Evolutionary conservation across 2,888 invertebrate species (phyloP).

Genomic region (Tenodera sinensis): DNA sequence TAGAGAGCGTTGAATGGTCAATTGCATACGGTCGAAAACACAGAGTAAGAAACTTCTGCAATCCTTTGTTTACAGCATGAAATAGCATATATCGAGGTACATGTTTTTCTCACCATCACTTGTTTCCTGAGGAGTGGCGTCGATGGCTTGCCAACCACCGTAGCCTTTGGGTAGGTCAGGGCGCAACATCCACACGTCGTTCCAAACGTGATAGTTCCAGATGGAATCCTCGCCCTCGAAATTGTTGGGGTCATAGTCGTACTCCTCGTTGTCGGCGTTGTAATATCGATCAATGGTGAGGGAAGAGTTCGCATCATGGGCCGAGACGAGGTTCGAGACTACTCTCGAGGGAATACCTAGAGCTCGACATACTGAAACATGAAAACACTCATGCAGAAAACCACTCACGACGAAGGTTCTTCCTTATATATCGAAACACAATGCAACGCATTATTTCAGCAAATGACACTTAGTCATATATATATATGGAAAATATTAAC

Average conservation of each 20-base stretch:
- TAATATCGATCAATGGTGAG: conserved; percentile 78
- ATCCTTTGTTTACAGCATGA: too few species aligned
- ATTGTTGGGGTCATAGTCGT: conserved; percentile 65
- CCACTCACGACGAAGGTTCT: too few species aligned
- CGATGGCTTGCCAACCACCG: conserved; percentile 88
- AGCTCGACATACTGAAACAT: conserved; percentile 66
- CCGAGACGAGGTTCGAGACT: conserved; percentile 79
- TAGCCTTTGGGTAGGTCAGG: conserved; percentile 73
- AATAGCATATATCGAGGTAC: too few species aligned
- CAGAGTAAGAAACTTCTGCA: too few species aligned
- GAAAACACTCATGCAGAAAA: background rate
- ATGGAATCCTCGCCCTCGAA: conserved; percentile 68
- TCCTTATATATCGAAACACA: too few species aligned
- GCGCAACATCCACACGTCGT: conserved; percentile 81
- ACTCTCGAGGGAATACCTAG: conserved; percentile 77
- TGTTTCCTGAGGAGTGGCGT: conserved; percentile 79
- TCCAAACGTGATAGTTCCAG: conserved; percentile 90
- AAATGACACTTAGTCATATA: too few species aligned
- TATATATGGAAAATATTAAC: too few species aligned
- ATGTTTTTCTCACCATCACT: conserved; percentile 51
- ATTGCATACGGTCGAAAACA: too few species aligned
- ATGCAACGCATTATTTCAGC: too few species aligned
- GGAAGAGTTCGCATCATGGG: conserved; percentile 77
- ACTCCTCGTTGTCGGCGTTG: conserved; percentile 59
- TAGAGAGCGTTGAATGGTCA: too few species aligned